Conservation (phyloP, 1,140 invertebrate genomes). For the Antheraea mylitta region DNA sequence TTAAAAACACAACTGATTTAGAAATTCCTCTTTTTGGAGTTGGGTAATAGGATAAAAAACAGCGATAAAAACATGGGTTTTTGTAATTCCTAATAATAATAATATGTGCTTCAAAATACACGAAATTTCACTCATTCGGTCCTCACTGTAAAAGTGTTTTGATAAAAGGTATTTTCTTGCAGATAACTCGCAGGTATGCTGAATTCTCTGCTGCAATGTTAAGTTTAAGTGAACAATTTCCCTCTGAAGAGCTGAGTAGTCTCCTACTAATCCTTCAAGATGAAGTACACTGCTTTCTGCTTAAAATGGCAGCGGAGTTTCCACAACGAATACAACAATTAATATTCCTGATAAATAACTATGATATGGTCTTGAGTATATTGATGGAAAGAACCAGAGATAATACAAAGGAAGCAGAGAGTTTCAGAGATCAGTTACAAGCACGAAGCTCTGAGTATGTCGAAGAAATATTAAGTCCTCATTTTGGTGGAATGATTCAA, state of each 20-base stretch:
- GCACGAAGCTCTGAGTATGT: conserved; percentile 96
- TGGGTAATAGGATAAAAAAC: too few relatives aligned
- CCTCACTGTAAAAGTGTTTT: too few relatives aligned
- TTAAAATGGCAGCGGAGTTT: conserved; percentile 97
- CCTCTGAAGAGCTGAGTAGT: conserved; percentile 89
- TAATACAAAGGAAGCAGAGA: conserved; percentile 96
- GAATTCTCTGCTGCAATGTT: conserved; percentile 98
- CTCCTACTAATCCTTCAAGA: conserved; percentile 91
- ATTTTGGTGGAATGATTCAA: conserved; percentile 97
- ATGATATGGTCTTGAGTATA: conserved; percentile 95
- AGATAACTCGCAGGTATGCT: conserved; percentile 98
- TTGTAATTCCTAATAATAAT: too few relatives aligned
- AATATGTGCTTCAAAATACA: too few relatives aligned
- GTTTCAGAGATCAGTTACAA: conserved; percentile 92
- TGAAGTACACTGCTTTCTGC: conserved; percentile 95
- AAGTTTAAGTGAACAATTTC: conserved; percentile 95
- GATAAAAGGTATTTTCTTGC: conserved; percentile 32
- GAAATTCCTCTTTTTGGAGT: too few relatives aligned
- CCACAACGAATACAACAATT: conserved; percentile 95
- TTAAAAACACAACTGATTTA: too few relatives aligned
- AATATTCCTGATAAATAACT: conserved; percentile 99
- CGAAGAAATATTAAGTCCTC: conserved; percentile 96
- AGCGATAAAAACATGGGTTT: too few relatives aligned
- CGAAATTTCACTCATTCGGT: too few relatives aligned
- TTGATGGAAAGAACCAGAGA: conserved; percentile 96